Conservation (phyloP, 2,888 invertebrate genomes). For the Sinodicranocentrus sp. region DNA sequence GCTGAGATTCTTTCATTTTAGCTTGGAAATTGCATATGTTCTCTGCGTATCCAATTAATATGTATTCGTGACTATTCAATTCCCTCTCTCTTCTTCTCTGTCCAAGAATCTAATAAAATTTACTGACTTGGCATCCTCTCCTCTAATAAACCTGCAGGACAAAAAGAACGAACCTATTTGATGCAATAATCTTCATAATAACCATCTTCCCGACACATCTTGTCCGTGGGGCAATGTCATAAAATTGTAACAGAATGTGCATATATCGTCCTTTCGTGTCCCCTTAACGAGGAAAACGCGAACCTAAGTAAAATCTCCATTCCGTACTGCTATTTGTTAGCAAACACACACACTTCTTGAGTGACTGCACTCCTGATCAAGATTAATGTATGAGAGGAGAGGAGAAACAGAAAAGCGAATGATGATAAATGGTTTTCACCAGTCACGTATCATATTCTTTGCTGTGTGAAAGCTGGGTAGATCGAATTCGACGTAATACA, state of each 20-base stretch:
- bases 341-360: background rate
- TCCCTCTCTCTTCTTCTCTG: no score
- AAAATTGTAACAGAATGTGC: background rate
- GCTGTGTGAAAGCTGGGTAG: background rate
- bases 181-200: no score
- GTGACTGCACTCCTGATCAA: constrained; percentile 30
- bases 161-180: no score
- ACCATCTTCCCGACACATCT: no score
- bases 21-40: no score
- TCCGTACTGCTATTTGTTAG: background rate
- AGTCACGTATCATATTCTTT: constrained; percentile 51
- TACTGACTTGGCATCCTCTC: no score
- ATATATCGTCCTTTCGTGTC: background rate
- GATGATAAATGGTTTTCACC: constrained; percentile 58
- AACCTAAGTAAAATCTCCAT: background rate
- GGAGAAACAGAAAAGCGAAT: constrained; percentile 38
- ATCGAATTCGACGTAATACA: constrained; percentile 25
- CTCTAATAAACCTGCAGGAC: no score
- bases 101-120: no score
- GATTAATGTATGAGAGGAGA: constrained; percentile 20
- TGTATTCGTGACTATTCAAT: no score
- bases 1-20: background rate
- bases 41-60: no score
- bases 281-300: no score
- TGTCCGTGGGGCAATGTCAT: no score